These are phyloP conservation scores for Papilio helenus DNA, from an alignment of 1,140 invertebrate species.

Conservation along the genomic window DNA sequence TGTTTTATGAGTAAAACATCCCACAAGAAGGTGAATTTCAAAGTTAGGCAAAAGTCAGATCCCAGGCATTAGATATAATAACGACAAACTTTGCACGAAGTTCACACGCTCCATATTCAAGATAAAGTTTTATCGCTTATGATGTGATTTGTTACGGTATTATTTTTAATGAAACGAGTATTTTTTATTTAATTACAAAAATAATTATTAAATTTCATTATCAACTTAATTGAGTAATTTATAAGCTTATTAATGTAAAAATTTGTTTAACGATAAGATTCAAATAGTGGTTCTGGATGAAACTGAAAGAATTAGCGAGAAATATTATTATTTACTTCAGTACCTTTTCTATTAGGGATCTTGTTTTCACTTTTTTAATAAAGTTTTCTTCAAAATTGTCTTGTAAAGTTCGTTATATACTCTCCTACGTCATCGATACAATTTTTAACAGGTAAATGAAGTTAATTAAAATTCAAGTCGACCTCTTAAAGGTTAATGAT, in stretches of 20 bases:
- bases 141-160: not conserved
- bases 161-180: not conserved
- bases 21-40: not conserved
- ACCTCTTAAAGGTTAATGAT: conserved; percentile 41
- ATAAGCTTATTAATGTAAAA: too few species aligned
- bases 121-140: not conserved
- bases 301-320: too few species aligned
- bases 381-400: not conserved
- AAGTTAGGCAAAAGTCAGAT: not conserved
- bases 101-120: not conserved
- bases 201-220: not conserved
- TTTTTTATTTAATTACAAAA: not conserved
- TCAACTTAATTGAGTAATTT: not conserved
- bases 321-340: too few species aligned
- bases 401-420: not conserved
- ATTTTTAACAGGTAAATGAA: conserved; percentile 19
- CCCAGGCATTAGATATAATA: not conserved
- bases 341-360: too few species aligned
- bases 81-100: not conserved
- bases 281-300: too few species aligned
- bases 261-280: too few species aligned
- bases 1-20: not conserved
- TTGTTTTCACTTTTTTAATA: not conserved
- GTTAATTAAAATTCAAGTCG: conserved; percentile 31
- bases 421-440: not conserved